Base-by-base conservation (phyloP, 1,140 invertebrate genomes). In the Caerostris darwini region DNA sequence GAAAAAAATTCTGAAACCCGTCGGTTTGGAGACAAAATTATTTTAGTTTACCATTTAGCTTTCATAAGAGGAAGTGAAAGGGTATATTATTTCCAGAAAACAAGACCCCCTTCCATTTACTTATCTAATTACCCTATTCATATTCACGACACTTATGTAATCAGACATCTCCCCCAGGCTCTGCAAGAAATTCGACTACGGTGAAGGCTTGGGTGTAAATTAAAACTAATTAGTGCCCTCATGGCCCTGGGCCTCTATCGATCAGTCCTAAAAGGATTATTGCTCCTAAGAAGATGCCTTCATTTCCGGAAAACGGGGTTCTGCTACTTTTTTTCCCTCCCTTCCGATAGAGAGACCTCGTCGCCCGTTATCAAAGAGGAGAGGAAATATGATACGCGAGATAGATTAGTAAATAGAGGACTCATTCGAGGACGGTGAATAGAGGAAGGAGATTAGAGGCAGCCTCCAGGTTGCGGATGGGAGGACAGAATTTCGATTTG, bases 351-450 rank as follows among this genome's bases (percentile, higher is more conserved):
- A 8, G 50, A 17, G 50, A 77, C 10, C 69, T 53, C 10, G 3
- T 10, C 6, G 19, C 69, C 71, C 50, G 53, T 53, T 77, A 77
- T 50, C 8, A 34, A 12, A 10, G n/a, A 71, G 8, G n/a, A 5
- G 3, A 53, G 7, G 34, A 77, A 77, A 77, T 53, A 77, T 12
- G 71, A 77, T 71, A 71, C n/a, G 34, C 19, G 3, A 12, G 71
- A 53, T 67, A n/a, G 61, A 67, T 67, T 67, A 67, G 61, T 67
- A 67, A 67, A 67, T 67, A 67, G 61, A 59, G 58, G 58, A 59
- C 58, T 7, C 58, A 59, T 59, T 59, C 3, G 10, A 59, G 58
- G 58, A 10, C n/a, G 3, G 5, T 5, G 4, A n/a, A 69, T 19
- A 69, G 17, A 34, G 5, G 67, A 59, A 7, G 58, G 58, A 59